Conservation (phyloP, 2,888 invertebrate species). For the Drosophila suboccidentalis region DNA sequence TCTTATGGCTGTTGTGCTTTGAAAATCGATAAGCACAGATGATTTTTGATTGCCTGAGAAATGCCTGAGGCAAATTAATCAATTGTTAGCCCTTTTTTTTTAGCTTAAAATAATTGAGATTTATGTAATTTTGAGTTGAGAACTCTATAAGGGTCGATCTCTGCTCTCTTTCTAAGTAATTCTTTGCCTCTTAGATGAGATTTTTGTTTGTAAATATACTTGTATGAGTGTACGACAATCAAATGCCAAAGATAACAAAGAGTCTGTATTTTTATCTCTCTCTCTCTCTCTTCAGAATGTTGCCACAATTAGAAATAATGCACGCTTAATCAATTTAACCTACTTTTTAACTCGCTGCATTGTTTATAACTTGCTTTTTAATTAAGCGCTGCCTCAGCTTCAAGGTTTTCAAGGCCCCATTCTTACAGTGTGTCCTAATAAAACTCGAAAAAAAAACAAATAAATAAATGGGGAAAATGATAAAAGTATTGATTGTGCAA, state of each 20-base stretch:
- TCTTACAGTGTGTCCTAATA: constrained; percentile 11
- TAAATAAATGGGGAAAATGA: constrained; percentile 15
- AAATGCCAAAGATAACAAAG: constrained; percentile 15
- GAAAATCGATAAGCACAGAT: constrained; percentile 68
- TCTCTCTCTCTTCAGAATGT: constrained; percentile 2
- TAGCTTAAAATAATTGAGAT: constrained; percentile 57
- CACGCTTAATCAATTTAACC: constrained; percentile 69
- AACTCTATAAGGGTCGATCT: background rate
- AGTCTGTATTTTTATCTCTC: background rate
- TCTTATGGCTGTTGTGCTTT: constrained; percentile 22
- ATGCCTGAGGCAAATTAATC: constrained; percentile 5
- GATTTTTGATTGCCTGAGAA: constrained; percentile 12
- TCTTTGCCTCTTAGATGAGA: constrained; percentile 7
- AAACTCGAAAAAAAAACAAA: constrained; percentile 12
- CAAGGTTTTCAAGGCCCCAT: constrained; percentile 21
- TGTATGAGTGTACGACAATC: constrained; percentile 1
- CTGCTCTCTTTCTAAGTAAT: constrained; percentile 13
- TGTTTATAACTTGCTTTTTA: constrained; percentile 33
- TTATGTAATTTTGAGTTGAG: constrained; percentile 48
- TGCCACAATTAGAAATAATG: constrained; percentile 35
- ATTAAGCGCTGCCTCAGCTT: constrained; percentile 24
- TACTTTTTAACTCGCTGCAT: constrained; percentile 47
- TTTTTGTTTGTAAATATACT: constrained; percentile 56
- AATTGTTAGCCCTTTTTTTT: constrained; percentile 15
- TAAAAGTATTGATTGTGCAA: background rate